Conservation (phyloP, 2,888 invertebrate genomes). For the Philhelius pedissequus region DNA sequence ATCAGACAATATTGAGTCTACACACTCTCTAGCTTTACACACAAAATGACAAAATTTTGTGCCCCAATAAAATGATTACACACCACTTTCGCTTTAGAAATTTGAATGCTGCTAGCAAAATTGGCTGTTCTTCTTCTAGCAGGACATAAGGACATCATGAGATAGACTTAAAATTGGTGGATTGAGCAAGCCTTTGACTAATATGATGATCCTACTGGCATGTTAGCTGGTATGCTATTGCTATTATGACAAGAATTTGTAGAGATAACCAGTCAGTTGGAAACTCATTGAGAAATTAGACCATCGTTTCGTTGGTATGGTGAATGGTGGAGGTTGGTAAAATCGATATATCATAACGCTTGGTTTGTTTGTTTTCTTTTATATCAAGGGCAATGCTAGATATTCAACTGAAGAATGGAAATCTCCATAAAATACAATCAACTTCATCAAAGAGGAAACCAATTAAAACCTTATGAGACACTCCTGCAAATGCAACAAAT, state of each 20-base stretch:
- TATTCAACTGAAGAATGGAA: no score
- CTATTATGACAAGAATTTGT: slow-evolving; percentile 54
- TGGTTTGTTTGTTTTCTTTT: background rate
- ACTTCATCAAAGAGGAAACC: no score
- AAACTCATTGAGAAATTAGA: slow-evolving; percentile 42
- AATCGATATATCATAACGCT: background rate
- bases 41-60: slow-evolving; percentile 57
- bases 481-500: no score
- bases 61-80: slow-evolving; percentile 64
- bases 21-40: background rate
- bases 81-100: slow-evolving; percentile 63
- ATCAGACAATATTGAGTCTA: background rate
- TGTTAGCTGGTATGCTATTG: slow-evolving; percentile 43
- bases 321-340: background rate
- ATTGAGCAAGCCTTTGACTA: background rate
- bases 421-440: no score
- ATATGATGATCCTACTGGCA: slow-evolving; percentile 41
- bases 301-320: background rate
- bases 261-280: slow-evolving; percentile 29
- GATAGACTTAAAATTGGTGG: background rate
- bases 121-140: slow-evolving; percentile 8
- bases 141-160: background rate
- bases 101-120: slow-evolving; percentile 36
- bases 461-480: no score
- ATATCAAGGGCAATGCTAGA: no score